Evolutionary conservation across 92 coral and sea anemone species (phyloP).

Genomic region (Epizoanthus illoricatus): DNA sequence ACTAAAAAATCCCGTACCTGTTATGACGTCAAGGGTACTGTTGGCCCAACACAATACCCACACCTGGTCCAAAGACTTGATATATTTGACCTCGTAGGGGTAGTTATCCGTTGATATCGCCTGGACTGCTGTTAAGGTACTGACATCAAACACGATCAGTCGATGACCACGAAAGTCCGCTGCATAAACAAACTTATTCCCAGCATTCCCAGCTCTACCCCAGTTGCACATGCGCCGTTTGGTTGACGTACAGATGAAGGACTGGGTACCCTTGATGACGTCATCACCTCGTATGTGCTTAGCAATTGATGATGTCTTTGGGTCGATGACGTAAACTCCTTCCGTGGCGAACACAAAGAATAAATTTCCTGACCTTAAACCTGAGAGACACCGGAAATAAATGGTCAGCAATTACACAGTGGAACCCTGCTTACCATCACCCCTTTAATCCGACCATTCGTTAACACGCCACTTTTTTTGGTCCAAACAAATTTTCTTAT

Average conservation of each 20-base stretch:
- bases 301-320: slow-evolving; percentile 51
- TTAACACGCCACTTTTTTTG: no score
- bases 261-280: slow-evolving; percentile 54
- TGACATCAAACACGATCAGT: slow-evolving; percentile 57
- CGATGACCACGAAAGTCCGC: slow-evolving; percentile 62
- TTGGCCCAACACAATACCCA: slow-evolving; percentile 60
- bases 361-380: slow-evolving; percentile 32
- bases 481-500: no score
- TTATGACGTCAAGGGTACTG: slow-evolving; percentile 44
- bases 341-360: slow-evolving; percentile 66
- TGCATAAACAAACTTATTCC: slow-evolving; percentile 49
- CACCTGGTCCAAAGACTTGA: slow-evolving; percentile 53
- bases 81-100: slow-evolving; percentile 64
- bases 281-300: slow-evolving; percentile 57
- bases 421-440: no score
- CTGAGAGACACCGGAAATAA: neutral
- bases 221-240: slow-evolving; percentile 57
- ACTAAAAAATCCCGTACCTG: slow-evolving; percentile 7
- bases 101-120: slow-evolving; percentile 40
- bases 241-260: slow-evolving; percentile 57
- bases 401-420: no score
- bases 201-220: slow-evolving; percentile 69
- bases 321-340: slow-evolving; percentile 71
- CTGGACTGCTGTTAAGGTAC: slow-evolving; percentile 44
- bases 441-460: no score